Conservation (phyloP, 2,797 vertebrate genomes). For the Typhlichthys eigenmanni region DNA sequence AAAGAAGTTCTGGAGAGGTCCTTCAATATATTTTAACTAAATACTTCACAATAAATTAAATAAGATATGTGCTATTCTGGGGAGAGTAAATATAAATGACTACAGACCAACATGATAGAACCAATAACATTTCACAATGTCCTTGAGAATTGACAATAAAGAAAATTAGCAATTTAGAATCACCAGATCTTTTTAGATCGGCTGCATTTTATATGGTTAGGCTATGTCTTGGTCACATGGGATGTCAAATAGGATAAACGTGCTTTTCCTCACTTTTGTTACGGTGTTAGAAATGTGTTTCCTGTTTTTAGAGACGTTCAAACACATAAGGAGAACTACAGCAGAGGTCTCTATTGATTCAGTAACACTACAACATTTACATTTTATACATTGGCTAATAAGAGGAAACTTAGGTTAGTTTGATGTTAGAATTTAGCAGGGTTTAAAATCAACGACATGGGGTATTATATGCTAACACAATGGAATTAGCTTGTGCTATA, state of each 20-base stretch:
- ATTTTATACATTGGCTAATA: too few species aligned
- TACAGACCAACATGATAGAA: not conserved
- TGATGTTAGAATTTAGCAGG: too few species aligned
- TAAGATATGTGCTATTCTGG: not conserved
- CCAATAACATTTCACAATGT: slow-evolving; percentile 5
- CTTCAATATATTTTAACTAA: not conserved
- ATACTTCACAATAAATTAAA: not conserved
- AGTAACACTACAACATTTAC: too few species aligned
- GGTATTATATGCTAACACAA: too few species aligned
- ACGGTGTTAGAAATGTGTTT: not conserved
- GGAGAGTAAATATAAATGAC: not conserved
- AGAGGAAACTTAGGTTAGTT: too few species aligned
- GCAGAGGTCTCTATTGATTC: too few species aligned
- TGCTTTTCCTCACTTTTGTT: slow-evolving; percentile 3
- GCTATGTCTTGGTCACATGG: slow-evolving; percentile 53
- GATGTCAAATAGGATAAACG: slow-evolving; percentile 30
- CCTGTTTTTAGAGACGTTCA: not conserved
- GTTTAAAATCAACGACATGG: too few species aligned
- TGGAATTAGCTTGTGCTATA: too few species aligned
- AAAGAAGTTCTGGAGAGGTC: not conserved
- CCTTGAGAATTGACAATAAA: slow-evolving; percentile 37
- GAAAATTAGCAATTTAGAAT: slow-evolving; percentile 34
- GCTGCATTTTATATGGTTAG: slow-evolving; percentile 57
- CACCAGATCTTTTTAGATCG: slow-evolving; percentile 26
- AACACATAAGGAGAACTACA: too few species aligned